Evolutionary conservation across 2,113 vertebrate species (phyloP), one percentile per base, ranked within the genome.

Genomic region (Podarcis cretensis): DNA sequence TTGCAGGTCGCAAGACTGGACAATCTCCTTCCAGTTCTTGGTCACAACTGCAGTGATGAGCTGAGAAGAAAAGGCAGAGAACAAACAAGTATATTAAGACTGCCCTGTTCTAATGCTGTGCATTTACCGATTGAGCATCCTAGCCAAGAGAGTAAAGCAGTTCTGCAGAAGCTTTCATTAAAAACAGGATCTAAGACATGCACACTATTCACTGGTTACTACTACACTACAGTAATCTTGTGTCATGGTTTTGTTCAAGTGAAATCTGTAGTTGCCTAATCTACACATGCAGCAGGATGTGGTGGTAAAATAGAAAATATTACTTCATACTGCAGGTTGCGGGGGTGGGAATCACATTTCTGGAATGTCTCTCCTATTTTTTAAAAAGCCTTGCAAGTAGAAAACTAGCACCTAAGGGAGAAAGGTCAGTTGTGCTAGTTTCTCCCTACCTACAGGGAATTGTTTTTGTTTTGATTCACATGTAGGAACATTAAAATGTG

Each of bases 21-120:
- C 97, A 90, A 99, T 97, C 82, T 99, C 98, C 16, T 96, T 96
- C 99, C 98, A 99, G 95, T 99, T 98, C 94, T 98, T 98, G 78
- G 96, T 98, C 89, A 99, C 98, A 85, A 99, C 99, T 3, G 99
- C 99, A 88, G 98, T 98, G 94, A 99, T 99, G 83, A 99, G 97
- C 99, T 99, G 90, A 35, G 91, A 57, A 92, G 77, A 85, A 83
- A 75, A 68, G 92, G 14, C 6, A 65, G 21, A n/a, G 5, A 75
- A 7, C 13, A 48, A 16, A 48, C 3, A 1, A n/a, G 5, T 7
- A 4, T 9, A 32, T 87, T 73, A 77, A 85, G 54, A 16, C 73
- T 21, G 83, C 57, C 79, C 25, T 66, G 20, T 66, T 7, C 68
- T 30, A 2, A 20, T 6, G 18, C 20, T 30, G 35, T 23, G 35